Evolutionary conservation across 2,888 invertebrate species (phyloP).

Genomic region (Platycnemis pennipes): DNA sequence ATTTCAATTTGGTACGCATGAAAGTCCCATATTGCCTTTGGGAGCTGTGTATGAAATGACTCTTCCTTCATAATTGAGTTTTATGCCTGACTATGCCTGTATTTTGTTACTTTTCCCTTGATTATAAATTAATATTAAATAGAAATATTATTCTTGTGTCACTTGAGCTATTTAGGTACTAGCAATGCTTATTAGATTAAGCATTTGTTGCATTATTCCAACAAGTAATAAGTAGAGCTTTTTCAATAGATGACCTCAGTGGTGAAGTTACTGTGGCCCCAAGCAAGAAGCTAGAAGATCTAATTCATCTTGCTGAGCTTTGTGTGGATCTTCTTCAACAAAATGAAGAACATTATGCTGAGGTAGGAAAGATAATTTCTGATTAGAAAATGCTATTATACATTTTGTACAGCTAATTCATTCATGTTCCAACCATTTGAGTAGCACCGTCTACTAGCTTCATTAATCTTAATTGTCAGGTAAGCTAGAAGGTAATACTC

Average conservation of each 20-base stretch:
- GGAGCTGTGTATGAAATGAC: neutral
- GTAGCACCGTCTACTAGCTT: constrained; percentile 31
- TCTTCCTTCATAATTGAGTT: neutral
- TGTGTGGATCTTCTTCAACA: constrained; percentile 99
- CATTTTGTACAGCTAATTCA: constrained; percentile 46
- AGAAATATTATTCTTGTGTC: neutral
- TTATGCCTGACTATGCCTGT: neutral
- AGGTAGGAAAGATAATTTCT: constrained; percentile 85
- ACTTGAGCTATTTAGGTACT: neutral
- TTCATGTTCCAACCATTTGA: constrained; percentile 13
- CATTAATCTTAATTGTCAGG: constrained; percentile 28
- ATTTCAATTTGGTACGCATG: neutral
- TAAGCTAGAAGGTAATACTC: constrained; percentile 38
- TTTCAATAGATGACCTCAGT: constrained; percentile 86
- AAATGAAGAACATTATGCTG: constrained; percentile 99
- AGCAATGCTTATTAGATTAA: neutral
- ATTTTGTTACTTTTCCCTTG: neutral
- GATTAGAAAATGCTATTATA: neutral
- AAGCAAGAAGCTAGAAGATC: constrained; percentile 95
- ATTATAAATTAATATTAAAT: neutral
- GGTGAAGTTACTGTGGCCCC: constrained; percentile 92
- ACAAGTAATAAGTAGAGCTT: constrained; percentile 47
- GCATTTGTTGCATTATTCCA: constrained; percentile 8
- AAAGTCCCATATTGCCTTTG: neutral
- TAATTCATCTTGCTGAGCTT: constrained; percentile 97